Evolutionary conservation across 1,140 invertebrate species (phyloP).

Genomic region (Scaptomyza hsui): DNA sequence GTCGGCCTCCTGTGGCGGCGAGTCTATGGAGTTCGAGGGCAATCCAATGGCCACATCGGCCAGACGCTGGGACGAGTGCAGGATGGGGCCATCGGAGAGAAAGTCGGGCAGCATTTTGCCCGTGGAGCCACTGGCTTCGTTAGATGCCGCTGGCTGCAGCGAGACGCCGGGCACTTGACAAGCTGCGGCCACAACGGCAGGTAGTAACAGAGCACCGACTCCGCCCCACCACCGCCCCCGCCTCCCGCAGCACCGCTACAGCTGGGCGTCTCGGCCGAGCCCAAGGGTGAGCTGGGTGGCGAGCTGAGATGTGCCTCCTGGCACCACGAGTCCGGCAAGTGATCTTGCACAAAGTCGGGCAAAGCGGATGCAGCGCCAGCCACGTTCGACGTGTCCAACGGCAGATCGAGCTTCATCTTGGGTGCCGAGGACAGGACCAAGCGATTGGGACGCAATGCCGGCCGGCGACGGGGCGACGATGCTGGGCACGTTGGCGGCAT

Average conservation of each 20-base stretch:
- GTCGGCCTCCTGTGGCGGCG: conserved; percentile 70
- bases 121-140: conserved; percentile 44
- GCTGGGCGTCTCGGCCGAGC: conserved; percentile 75
- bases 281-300: conserved; percentile 74
- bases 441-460: conserved; percentile 64
- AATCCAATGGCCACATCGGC: conserved; percentile 84
- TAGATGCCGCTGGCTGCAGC: conserved; percentile 19
- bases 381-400: conserved; percentile 51
- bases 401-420: conserved; percentile 77
- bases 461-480: conserved; percentile 66
- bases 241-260: conserved; percentile 47
- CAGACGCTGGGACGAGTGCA: conserved; percentile 84
- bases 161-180: conserved; percentile 30
- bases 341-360: conserved; percentile 87
- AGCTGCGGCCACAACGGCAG: conserved; percentile 20
- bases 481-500: conserved; percentile 58
- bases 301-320: conserved; percentile 74
- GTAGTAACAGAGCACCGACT: conserved; percentile 14
- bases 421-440: conserved; percentile 51
- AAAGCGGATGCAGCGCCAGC: conserved; percentile 78
- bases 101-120: conserved; percentile 89
- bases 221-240: conserved; percentile 17
- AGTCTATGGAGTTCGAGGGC: conserved; percentile 74
- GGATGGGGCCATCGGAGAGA: conserved; percentile 89
- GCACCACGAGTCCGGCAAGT: conserved; percentile 86